A percentile compares a stretch with the other conserved stretches of the same genome.
These are phyloP conservation scores for Platygyra sinensis DNA, from an alignment of 64 coral and sea anemone genomes.

Conservation along the genomic window DNA sequence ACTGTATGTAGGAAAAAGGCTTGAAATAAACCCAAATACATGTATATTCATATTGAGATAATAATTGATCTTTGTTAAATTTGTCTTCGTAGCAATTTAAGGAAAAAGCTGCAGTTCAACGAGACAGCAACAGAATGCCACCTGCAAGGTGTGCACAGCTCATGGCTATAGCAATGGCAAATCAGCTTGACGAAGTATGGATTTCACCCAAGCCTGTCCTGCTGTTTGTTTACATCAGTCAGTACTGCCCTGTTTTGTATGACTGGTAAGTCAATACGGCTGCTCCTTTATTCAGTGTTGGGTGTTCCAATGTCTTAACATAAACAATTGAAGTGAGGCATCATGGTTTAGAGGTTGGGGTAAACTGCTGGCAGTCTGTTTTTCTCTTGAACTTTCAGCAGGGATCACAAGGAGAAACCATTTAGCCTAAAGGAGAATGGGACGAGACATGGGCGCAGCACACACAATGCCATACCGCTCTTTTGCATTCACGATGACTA, in stretches of 20 bases:
- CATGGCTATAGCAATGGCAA: constrained; percentile 68
- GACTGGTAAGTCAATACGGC: constrained; percentile 50
- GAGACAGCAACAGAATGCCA: constrained; percentile 59
- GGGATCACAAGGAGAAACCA: no score
- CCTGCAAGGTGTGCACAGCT: constrained; percentile 63
- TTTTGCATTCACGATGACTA: no score
- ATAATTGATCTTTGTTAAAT: background rate
- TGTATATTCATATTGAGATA: background rate
- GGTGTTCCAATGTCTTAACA: no score
- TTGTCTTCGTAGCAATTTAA: constrained; percentile 29
- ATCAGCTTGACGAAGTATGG: constrained; percentile 79
- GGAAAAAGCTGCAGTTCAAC: constrained; percentile 32
- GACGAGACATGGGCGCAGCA: no score
- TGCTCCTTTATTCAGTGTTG: background rate
- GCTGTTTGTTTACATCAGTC: constrained; percentile 63
- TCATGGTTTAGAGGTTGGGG: no score
- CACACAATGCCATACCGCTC: no score
- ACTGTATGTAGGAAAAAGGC: no score
- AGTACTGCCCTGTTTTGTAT: constrained; percentile 68
- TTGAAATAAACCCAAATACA: no score
- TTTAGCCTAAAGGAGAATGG: no score
- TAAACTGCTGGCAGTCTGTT: no score
- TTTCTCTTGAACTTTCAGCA: no score
- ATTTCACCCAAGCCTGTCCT: constrained; percentile 74
- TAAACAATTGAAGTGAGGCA: no score